Base-by-base conservation (phyloP, 2,113 vertebrate species). In the Albula glossodonta region DNA sequence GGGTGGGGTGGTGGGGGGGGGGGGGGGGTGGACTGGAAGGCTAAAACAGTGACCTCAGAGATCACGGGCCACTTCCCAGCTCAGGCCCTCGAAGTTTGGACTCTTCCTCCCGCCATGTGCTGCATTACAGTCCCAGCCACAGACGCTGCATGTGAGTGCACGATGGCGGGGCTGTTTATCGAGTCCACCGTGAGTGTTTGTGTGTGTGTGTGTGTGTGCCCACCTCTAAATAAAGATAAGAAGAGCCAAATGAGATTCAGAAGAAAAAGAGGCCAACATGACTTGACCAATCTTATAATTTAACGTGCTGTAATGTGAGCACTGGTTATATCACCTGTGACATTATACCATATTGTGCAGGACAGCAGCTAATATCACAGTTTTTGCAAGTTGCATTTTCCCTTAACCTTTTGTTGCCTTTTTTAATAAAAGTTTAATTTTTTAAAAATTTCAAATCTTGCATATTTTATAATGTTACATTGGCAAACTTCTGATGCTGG, bases 11-110 rank as follows among this genome's bases (percentile, higher is more conserved):
- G 22, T 2, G 57, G 60, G 82, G 57, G 25, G 17, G 57, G 48
- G 7, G 19, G 7, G 48, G 13, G 31, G 31, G 7, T 13, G 22
- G 19, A 31, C 41, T 4, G 50, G 60, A 22, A 25, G 60, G 17
- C 66, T 13, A 84, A 84, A 77, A 77, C 83, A 52, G 63, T 84
- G 63, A 77, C 66, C 51, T 84, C 66, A 84, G 70, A 84, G 70
- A 15, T 50, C 49, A 48, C 51, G 56, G 51, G 70, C 53, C 70
- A 51, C 25, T 78, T 4, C 15, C 51, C 31, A 3, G 70, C 51
- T 53, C 70, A 19, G 11, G n/a, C 70, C 13, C 50, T 22, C 83
- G n/a, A 74, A 22, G 6, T 31, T 74, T 74, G 66, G 66, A n/a
- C 66, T 5, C 53, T 56, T 56, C 53, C 7, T 12, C 53, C 7